phyloP scores from a whole-genome alignment of 2,888 invertebrate genomes.

The Dorcus hopei region DNA sequence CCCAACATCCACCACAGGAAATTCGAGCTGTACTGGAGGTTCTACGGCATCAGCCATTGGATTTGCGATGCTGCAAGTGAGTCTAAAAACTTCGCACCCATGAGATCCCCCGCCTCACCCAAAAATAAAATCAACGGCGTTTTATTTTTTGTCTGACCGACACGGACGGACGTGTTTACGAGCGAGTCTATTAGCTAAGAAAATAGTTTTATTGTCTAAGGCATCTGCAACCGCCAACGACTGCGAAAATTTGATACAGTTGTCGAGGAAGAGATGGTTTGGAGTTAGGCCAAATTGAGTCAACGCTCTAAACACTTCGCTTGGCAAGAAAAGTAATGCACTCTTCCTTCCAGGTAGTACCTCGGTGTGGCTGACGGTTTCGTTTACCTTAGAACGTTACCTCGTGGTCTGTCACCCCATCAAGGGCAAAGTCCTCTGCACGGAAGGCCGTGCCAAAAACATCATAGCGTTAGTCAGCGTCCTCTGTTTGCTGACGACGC shows the following conservation, averaged over 20 bases:
- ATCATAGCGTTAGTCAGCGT: conserved; percentile 60
- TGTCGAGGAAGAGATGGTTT: background rate
- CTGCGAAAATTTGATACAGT: background rate
- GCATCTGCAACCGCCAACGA: background rate
- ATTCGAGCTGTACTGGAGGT: conserved; percentile 58
- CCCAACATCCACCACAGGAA: conserved; percentile 53
- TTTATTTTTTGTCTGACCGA: background rate
- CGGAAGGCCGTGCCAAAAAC: conserved; percentile 65
- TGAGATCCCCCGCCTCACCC: background rate
- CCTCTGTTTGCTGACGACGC: conserved; percentile 60
- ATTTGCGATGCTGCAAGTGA: conserved; percentile 65
- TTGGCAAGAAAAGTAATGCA: background rate
- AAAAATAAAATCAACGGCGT: background rate
- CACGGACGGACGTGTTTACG: too few species aligned
- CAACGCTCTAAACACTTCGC: background rate
- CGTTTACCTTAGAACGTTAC: conserved; percentile 73
- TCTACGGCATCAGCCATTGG: conserved; percentile 60
- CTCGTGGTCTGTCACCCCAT: conserved; percentile 74
- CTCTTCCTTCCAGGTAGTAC: conserved; percentile 54
- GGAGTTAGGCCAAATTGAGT: background rate
- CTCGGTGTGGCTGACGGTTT: conserved; percentile 72
- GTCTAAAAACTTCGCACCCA: conserved; percentile 27
- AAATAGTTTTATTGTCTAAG: background rate
- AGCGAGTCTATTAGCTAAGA: too few species aligned
- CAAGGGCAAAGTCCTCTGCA: conserved; percentile 66